Conservation (phyloP, 2,113 vertebrate species). For the Nothoprocta perdicaria region DNA sequence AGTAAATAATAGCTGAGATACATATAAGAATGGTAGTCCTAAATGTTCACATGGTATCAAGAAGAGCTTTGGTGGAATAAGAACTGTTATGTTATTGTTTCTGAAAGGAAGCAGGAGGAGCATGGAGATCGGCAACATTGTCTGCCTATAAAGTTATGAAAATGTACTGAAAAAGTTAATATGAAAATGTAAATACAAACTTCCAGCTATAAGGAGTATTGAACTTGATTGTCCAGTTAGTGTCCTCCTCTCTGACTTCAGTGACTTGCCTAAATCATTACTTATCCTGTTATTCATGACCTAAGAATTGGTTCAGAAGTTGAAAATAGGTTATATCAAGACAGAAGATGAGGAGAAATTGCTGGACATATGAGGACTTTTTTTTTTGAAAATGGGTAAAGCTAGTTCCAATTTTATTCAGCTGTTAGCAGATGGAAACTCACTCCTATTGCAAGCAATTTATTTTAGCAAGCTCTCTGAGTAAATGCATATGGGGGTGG, state of each 20-base stretch:
- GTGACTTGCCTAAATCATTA: not conserved
- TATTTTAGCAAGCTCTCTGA: slow-evolving; percentile 37
- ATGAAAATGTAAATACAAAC: not conserved
- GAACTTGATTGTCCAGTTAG: not conserved
- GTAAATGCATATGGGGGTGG: slow-evolving; percentile 24
- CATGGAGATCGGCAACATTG: not conserved
- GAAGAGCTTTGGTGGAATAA: not conserved
- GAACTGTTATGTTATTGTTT: not conserved
- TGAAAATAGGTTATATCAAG: not conserved
- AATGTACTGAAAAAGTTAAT: not conserved
- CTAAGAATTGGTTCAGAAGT: not conserved
- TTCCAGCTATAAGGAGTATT: not conserved
- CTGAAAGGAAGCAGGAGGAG: not conserved
- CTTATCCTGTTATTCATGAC: not conserved
- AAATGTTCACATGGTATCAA: not conserved
- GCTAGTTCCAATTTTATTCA: not conserved
- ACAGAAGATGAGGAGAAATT: not conserved
- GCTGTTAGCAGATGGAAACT: slow-evolving; percentile 50
- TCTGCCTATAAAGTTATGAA: not conserved
- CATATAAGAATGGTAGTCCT: not conserved
- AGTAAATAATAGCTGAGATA: not conserved
- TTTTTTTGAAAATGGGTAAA: not conserved
- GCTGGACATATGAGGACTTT: not conserved
- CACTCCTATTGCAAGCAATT: slow-evolving; percentile 13
- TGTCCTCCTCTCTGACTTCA: not conserved